Evolutionary conservation across 2,888 invertebrate species (phyloP).

Genomic region (Gandaritis pyraliata): DNA sequence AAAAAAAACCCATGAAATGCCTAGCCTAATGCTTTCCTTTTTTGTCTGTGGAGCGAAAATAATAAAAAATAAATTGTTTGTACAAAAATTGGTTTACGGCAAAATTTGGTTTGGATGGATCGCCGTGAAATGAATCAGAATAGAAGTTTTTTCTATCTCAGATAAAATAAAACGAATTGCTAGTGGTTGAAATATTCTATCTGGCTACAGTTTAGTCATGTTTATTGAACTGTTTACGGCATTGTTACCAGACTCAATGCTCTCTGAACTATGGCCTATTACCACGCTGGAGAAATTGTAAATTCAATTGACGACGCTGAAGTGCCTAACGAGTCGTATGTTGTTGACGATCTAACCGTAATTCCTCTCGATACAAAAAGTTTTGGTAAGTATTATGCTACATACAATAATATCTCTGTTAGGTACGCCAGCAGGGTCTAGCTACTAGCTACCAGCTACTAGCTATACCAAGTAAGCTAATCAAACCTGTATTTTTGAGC

Average conservation of each 20-base stretch:
- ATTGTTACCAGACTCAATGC: slow-evolving; percentile 54
- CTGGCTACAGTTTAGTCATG: slow-evolving; percentile 58
- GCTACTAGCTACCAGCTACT: too few relatives aligned
- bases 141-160: not conserved
- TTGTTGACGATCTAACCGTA: slow-evolving; percentile 89
- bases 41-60: too few relatives aligned
- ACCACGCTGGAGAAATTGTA: slow-evolving; percentile 61
- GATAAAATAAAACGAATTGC: not conserved
- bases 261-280: slow-evolving; percentile 72
- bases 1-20: too few relatives aligned
- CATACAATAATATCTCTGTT: not conserved
- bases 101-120: too few relatives aligned
- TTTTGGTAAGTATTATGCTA: slow-evolving; percentile 87
- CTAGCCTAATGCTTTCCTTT: too few relatives aligned
- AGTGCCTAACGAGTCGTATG: slow-evolving; percentile 60
- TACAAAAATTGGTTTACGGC: too few relatives aligned
- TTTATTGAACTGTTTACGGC: slow-evolving; percentile 68
- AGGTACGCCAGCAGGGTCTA: too few relatives aligned
- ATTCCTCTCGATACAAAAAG: slow-evolving; percentile 95
- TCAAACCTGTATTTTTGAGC: too few relatives aligned
- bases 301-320: slow-evolving; percentile 53
- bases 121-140: not conserved
- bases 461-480: too few relatives aligned
- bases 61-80: too few relatives aligned
- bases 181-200: not conserved